phyloP scores from a whole-genome alignment of 2,888 invertebrate species.

The Athripsodes cinereus region DNA sequence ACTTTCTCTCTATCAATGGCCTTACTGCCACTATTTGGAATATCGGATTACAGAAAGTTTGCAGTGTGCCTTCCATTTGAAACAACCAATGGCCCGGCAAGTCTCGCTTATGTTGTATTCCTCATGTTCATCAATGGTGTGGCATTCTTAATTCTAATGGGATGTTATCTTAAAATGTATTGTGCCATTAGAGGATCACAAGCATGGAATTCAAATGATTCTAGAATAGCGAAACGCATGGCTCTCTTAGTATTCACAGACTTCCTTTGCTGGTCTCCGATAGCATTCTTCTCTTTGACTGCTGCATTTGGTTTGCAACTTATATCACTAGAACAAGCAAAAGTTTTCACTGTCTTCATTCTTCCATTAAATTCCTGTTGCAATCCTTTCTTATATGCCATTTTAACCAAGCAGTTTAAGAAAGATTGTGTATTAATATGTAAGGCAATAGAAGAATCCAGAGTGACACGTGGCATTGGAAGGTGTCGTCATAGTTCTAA shows the following conservation, averaged over 20 bases:
- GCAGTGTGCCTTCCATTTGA: conserved; percentile 96
- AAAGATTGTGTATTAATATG: conserved; percentile 95
- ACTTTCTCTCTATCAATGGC: conserved; percentile 83
- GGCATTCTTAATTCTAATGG: conserved; percentile 91
- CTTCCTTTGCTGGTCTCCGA: conserved; percentile 97
- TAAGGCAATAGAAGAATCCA: conserved; percentile 91
- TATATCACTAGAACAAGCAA: conserved; percentile 91
- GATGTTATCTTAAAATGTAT: conserved; percentile 96
- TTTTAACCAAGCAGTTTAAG: conserved; percentile 95
- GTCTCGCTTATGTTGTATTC: conserved; percentile 84
- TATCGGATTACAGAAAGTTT: conserved; percentile 94
- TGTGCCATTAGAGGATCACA: conserved; percentile 95
- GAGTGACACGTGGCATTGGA: conserved; percentile 83
- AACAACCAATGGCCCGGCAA: conserved; percentile 67
- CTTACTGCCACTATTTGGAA: conserved; percentile 78
- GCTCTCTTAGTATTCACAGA: conserved; percentile 95
- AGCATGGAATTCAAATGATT: conserved; percentile 97
- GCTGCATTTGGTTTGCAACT: conserved; percentile 88
- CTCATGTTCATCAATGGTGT: conserved; percentile 88
- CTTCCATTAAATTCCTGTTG: conserved; percentile 95
- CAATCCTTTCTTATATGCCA: conserved; percentile 96
- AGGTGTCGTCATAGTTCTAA: conserved; percentile 81
- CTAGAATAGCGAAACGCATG: conserved; percentile 94
- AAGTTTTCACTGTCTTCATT: conserved; percentile 93
- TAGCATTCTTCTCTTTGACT: conserved; percentile 90